Conservation (phyloP, 2,113 vertebrate genomes). For the Solenodon paradoxus region DNA sequence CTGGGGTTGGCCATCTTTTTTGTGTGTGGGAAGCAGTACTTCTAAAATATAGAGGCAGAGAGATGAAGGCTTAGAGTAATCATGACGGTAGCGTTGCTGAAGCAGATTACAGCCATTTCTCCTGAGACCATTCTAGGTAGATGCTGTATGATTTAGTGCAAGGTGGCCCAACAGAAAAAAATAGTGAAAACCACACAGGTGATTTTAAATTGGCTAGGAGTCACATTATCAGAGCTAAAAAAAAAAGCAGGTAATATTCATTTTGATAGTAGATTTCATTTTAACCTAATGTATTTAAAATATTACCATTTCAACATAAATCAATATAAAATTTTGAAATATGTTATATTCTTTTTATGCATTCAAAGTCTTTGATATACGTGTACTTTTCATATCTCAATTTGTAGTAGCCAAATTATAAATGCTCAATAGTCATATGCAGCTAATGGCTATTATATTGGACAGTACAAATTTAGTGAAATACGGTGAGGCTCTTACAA, state of each 20-base stretch:
- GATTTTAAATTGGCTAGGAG: background rate
- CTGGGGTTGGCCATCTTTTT: background rate
- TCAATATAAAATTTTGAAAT: background rate
- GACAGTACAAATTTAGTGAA: background rate
- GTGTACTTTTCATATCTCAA: background rate
- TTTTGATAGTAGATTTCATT: background rate
- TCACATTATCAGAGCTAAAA: background rate
- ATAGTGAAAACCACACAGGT: background rate
- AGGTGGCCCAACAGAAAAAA: background rate
- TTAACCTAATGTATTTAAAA: background rate
- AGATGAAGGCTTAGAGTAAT: background rate
- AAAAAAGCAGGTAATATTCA: background rate
- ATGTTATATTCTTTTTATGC: background rate
- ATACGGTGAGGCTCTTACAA: background rate
- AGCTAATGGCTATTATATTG: background rate
- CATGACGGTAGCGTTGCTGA: background rate
- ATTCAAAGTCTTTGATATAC: background rate
- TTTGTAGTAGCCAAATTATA: background rate
- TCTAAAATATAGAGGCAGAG: background rate
- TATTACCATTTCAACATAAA: conserved; percentile 1
- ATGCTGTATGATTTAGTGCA: background rate
- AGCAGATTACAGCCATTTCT: background rate
- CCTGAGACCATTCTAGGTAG: background rate
- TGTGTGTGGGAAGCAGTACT: background rate
- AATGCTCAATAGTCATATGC: background rate